phyloP scores from a whole-genome alignment of 2,888 invertebrate genomes.

The Tachina grossa region DNA sequence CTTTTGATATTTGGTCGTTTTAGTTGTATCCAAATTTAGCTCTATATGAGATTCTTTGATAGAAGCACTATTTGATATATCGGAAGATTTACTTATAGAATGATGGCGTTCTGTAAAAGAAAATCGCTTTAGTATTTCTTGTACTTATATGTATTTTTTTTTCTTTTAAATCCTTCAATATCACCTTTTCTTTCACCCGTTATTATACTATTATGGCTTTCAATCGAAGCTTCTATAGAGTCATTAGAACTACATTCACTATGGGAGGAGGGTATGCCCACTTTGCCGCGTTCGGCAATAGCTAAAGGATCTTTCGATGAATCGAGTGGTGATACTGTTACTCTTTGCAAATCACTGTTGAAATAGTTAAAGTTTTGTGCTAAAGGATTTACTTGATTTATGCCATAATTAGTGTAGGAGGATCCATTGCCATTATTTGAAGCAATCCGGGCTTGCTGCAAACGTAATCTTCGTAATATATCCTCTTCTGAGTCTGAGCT shows the following conservation, averaged over 20 bases:
- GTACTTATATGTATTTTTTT: too few relatives aligned
- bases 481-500: conserved; percentile 91
- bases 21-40: conserved; percentile 80
- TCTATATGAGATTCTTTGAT: conserved; percentile 88
- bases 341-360: conserved; percentile 81
- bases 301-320: conserved; percentile 81
- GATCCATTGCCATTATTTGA: conserved; percentile 76
- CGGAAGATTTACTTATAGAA: conserved; percentile 70
- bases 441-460: conserved; percentile 83
- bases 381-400: conserved; percentile 79
- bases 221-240: conserved; percentile 82
- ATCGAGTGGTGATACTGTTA: conserved; percentile 80
- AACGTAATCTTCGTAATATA: conserved; percentile 85
- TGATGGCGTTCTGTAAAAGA: conserved; percentile 74
- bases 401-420: conserved; percentile 79
- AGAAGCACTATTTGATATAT: conserved; percentile 76
- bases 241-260: conserved; percentile 83
- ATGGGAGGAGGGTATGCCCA: conserved; percentile 82
- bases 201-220: conserved; percentile 81
- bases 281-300: conserved; percentile 82
- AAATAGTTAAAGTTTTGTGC: conserved; percentile 80
- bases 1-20: conserved; percentile 77
- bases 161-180: not conserved
- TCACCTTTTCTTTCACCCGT: conserved; percentile 81
- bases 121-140: not conserved